Base-by-base conservation (phyloP, 1,140 invertebrate species). In the Saccostrea glomerata region DNA sequence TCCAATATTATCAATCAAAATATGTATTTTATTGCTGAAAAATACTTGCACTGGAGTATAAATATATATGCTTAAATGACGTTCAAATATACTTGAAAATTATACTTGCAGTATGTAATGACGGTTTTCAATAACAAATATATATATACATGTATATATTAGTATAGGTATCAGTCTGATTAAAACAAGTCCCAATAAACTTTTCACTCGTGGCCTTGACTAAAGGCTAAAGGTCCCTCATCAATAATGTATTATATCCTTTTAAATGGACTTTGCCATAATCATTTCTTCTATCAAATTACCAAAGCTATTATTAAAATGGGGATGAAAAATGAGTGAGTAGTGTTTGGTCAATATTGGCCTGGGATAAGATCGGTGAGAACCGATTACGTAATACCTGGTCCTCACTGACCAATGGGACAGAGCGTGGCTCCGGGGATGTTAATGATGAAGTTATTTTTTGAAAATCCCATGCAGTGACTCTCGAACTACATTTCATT, bases 271-370 rank as follows among this genome's bases (percentile, higher is more conserved):
- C 40, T 84, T 85, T 36, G 84, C 56, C 17, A 23, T 85, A 85
- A 85, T 85, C 84, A 85, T 85, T 85, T 85, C 84, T 85, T 58
- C 25, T 85, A 85, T 85, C 84, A 85, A 85, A 60, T 85, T 85
- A 63, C 84, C 84, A 85, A 60, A 85, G 55, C 84, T 58, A 85
- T 85, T 85, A 85, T 85, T 85, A 85, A 85, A 85, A 85, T 85
- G 84, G 84, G 58, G 60, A 85, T 85, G 84, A 85, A 85, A 85
- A 85, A 85, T 85, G 70, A 77, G 30, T 13, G 70, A 30, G 23
- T 30, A 11, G 25, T 30, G 3, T 36, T 77, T 77, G 25, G 36
- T 84, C 82, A 84, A 84, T 84, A 84, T 55, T 36, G 30, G 30
- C 70, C 11, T 25, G 6, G 70, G 30, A 77, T 30, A 17, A 25